These are phyloP conservation scores for Bambusicola thoracicus DNA, from an alignment of 2,113 vertebrate genomes.

Conservation along the genomic window DNA sequence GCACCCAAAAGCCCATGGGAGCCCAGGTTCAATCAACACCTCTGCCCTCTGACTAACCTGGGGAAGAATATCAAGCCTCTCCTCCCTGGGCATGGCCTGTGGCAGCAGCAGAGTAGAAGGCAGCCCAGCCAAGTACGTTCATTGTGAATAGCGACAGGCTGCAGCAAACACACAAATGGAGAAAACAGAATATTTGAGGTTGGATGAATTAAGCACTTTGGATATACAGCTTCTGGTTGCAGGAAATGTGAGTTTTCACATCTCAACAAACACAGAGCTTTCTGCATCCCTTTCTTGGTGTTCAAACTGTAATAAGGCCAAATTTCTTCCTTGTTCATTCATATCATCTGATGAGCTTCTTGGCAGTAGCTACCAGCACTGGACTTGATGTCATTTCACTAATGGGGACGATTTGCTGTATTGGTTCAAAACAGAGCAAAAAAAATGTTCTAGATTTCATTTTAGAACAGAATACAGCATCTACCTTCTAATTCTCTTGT, in stretches of 20 bases:
- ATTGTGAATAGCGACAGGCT: background rate
- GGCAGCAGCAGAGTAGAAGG: background rate
- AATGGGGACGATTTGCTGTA: background rate
- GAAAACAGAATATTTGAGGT: background rate
- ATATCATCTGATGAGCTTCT: background rate
- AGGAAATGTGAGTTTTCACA: background rate
- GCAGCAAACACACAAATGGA: background rate
- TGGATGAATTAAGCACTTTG: background rate
- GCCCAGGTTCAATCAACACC: background rate
- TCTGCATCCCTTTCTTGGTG: background rate
- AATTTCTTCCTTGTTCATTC: background rate
- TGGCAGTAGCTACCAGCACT: background rate
- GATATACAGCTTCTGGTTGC: background rate
- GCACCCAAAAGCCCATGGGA: background rate
- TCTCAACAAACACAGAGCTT: background rate
- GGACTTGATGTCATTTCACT: background rate
- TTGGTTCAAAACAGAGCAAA: background rate
- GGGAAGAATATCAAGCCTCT: background rate
- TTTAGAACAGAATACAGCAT: background rate
- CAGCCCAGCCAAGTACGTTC: background rate
- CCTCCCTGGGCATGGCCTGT: background rate
- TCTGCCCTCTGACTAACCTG: fast-evolving
- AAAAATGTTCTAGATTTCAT: background rate
- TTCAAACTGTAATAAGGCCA: background rate
- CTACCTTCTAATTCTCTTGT: background rate